Evolutionary conservation across 1,140 invertebrate species (phyloP), one percentile per base, ranked within the genome.

Genomic region (Ridgeia piscesae): DNA sequence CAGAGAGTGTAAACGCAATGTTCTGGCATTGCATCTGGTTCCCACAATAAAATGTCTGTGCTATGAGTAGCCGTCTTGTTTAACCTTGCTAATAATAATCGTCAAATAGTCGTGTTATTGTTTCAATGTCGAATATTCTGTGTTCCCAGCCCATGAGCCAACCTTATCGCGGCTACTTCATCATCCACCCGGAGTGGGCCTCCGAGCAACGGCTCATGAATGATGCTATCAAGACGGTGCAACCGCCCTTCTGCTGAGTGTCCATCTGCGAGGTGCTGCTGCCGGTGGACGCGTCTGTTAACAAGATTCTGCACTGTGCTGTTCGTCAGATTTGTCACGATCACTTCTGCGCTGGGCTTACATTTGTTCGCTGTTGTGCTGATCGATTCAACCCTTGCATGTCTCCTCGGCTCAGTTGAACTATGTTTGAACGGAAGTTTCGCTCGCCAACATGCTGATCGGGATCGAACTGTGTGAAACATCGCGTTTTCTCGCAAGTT

Each of bases 111-210:
- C n/a, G n/a, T 42, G 42, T 42, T 42, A 21, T 21, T 77, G 2
- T 77, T 77, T 31, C 27, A 21, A 77, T 21, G 58, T 77, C 58
- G 14, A 77, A 77, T 31, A 21, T 31, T 27, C 58, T 77, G 58
- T 77, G 17, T 77, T 77, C 58, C 2, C 58, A 77, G 58, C 58
- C 58, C 58, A 77, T 77, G 58, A 77, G 58, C 2, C 58, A 77
- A 77, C 58, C 58, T 4, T 77, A 77, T 77, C 58, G 58, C 11
- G 58, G 58, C 58, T 92, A 92, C 91, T 92, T 92, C 58, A 88
- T 88, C 91, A 92, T 92, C 33, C 91, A 92, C 50, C 91, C 91
- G 48, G 91, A 92, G 34, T 92, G 91, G 91, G 35, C 2, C 6
- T 92, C 91, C 48, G 91, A 92, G 91, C 58, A 77, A 21, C 14